Evolutionary conservation across 2,888 invertebrate genomes (phyloP).

Genomic region (Tenthredo scrophulariae): DNA sequence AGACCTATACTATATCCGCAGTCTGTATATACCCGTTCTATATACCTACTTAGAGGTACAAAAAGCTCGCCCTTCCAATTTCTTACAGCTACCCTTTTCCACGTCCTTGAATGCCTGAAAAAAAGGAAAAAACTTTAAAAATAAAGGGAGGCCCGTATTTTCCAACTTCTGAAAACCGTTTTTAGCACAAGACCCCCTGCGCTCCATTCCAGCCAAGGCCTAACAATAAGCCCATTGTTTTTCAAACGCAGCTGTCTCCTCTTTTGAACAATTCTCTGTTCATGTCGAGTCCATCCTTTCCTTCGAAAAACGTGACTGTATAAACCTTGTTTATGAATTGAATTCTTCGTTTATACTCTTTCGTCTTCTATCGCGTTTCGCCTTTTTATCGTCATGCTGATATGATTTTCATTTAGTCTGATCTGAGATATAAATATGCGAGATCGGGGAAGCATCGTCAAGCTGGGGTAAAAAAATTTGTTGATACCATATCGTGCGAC

Average conservation of each 20-base stretch:
- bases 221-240: conserved; percentile 25
- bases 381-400: not conserved
- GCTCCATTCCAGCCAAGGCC: not conserved
- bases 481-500: not conserved
- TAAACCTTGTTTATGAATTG: not conserved
- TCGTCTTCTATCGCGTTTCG: not conserved
- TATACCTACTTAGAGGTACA: not conserved
- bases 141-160: not conserved
- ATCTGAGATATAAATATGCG: not conserved
- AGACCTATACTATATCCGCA: not conserved
- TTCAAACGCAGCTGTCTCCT: not conserved
- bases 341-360: not conserved
- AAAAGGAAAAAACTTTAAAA: not conserved
- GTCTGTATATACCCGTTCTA: not conserved
- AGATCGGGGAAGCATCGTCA: too few relatives aligned
- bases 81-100: conserved; percentile 11
- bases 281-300: not conserved
- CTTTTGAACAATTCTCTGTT: not conserved
- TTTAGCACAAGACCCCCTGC: not conserved
- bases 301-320: not conserved
- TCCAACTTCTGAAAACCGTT: conserved; percentile 8
- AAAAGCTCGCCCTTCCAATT: conserved; percentile 22
- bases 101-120: not conserved
- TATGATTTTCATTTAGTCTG: not conserved
- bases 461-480: not conserved